These are phyloP conservation scores for Camptogramma bilineatum DNA, from an alignment of 2,888 invertebrate genomes.

Conservation along the genomic window DNA sequence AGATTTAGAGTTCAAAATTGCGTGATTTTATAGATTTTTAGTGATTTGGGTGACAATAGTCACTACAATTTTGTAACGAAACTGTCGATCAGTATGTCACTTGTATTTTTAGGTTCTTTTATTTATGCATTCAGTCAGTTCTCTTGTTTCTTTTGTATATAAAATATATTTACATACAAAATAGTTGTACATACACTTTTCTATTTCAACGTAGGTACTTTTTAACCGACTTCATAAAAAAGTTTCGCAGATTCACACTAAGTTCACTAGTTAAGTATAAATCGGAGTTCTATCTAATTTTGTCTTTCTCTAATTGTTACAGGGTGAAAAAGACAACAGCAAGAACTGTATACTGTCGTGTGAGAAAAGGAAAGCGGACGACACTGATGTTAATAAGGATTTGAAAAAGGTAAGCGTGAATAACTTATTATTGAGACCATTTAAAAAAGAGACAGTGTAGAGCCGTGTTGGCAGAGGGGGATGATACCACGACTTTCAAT, in stretches of 20 bases:
- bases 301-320: constrained; percentile 70
- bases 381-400: constrained; percentile 92
- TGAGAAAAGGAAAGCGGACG: constrained; percentile 94
- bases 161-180: no score
- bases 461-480: no score
- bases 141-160: not conserved
- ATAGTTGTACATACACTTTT: no score
- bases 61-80: not conserved
- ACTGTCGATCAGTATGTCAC: constrained; percentile 10
- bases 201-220: no score
- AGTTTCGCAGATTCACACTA: no score
- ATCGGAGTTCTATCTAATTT: constrained; percentile 7
- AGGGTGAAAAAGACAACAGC: constrained; percentile 86
- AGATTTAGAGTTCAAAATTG: constrained; percentile 11
- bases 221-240: no score
- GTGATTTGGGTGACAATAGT: not conserved
- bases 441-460: no score
- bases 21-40: not conserved
- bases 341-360: constrained; percentile 88
- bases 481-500: no score
- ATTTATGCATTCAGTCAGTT: not conserved
- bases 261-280: no score
- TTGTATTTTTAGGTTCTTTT: constrained; percentile 5
- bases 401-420: constrained; percentile 93
- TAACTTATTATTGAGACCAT: no score